Conservation (phyloP, 2,888 invertebrate genomes). For the Gasteruption jaculator region DNA sequence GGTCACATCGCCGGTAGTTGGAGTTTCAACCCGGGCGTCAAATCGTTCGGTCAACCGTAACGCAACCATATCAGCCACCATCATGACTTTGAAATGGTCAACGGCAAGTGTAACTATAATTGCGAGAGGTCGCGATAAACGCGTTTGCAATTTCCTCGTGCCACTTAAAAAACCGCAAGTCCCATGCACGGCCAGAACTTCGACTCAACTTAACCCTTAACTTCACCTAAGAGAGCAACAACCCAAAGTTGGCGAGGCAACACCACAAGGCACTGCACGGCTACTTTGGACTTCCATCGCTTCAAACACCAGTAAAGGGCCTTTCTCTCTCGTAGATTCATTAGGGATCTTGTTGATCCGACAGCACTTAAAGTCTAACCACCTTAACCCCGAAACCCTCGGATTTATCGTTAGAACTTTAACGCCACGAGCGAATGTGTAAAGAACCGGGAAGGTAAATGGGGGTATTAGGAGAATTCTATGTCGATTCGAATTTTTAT, state of each 20-base stretch:
- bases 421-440: constrained; percentile 11
- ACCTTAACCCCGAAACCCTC: constrained; percentile 7
- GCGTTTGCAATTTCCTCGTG: too few species aligned
- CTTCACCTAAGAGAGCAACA: too few species aligned
- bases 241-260: constrained; percentile 15
- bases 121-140: constrained; percentile 25
- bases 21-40: constrained; percentile 29
- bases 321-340: constrained; percentile 38
- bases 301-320: too few species aligned
- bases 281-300: too few species aligned
- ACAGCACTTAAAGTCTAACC: constrained; percentile 30
- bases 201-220: too few species aligned
- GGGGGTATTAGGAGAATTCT: too few species aligned
- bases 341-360: constrained; percentile 46
- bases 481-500: too few species aligned
- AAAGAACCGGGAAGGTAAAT: too few species aligned
- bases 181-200: too few species aligned
- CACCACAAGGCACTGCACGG: constrained; percentile 6
- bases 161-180: too few species aligned
- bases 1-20: constrained; percentile 28
- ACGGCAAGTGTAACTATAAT: constrained; percentile 35
- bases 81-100: constrained; percentile 34
- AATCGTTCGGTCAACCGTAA: constrained; percentile 46
- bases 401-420: constrained; percentile 15
- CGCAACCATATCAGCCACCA: constrained; percentile 41